Evolutionary conservation across 2,797 vertebrate genomes (phyloP).

Genomic region (Prionace glauca): DNA sequence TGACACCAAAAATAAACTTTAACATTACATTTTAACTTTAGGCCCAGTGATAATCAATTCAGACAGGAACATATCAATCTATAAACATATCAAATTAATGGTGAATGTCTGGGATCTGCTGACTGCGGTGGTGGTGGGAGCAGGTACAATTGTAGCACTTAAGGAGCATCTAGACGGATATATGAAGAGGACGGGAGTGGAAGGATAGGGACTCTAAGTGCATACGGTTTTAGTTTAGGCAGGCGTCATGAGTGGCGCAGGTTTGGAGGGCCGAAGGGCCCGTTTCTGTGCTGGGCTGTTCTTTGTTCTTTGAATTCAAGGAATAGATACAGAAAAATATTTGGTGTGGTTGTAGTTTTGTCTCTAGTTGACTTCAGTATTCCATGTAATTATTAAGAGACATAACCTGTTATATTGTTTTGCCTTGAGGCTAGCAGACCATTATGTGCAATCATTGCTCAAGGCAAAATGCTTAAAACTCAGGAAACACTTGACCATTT

Average conservation of each 20-base stretch:
- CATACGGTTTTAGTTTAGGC: no score
- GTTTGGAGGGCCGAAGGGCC: no score
- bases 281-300: no score
- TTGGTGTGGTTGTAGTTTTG: neutral
- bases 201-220: no score
- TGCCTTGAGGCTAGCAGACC: neutral
- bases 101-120: no score
- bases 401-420: neutral
- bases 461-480: neutral
- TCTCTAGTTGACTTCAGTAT: neutral
- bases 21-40: neutral
- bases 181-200: no score
- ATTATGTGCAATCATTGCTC: neutral
- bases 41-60: neutral
- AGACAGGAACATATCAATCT: neutral
- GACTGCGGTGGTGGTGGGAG: no score
- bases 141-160: no score
- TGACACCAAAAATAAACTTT: no score
- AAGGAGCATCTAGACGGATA: no score
- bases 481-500: neutral
- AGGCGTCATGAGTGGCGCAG: no score
- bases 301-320: neutral
- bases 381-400: neutral
- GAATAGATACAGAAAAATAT: neutral
- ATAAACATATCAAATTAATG: neutral